Evolutionary conservation across 2,888 invertebrate species (phyloP), one percentile per base, ranked within the genome.

Genomic region (Xanthostigma xanthostigma): DNA sequence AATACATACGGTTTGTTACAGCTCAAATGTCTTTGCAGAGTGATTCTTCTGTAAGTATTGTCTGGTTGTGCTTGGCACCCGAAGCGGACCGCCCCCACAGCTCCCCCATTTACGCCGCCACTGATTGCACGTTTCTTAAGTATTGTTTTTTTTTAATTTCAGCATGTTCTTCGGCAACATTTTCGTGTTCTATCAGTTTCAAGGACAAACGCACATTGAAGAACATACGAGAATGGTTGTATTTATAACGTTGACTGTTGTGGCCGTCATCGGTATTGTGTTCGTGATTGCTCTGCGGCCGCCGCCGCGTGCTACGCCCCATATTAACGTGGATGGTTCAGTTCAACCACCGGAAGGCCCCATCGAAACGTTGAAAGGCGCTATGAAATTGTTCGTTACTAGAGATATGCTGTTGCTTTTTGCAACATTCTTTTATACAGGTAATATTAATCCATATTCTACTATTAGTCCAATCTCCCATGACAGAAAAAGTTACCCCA

Each of bases 81-180:
- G n/a, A n/a, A n/a, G n/a, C n/a, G n/a, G n/a, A n/a, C n/a, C n/a
- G n/a, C n/a, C n/a, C n/a, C n/a, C n/a, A n/a, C n/a, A n/a, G n/a
- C n/a, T n/a, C n/a, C n/a, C n/a, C n/a, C n/a, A n/a, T n/a, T n/a
- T n/a, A n/a, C n/a, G n/a, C n/a, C n/a, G n/a, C n/a, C n/a, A n/a
- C n/a, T n/a, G 6, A 27, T 27, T 27, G 6, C 1, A 27, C 27
- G 14, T 45, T 49, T 48, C 34, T 34, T 49, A 41, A 8, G 40
- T 35, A 17, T 45, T 55, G 53, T 60, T 59, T 56, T 60, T 59
- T 56, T 57, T 49, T 1, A 27, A 27, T 76, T 77, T 55, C 71
- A 96, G 96, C 62, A 79, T 95, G 72, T 84, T 96, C 66, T 82
- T 90, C 63, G 97, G 97, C 48, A 98, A 98, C 64, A 71, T 94